Evolutionary conservation across 2,797 vertebrate genomes (phyloP).

Genomic region (Pelochelys cantorii): DNA sequence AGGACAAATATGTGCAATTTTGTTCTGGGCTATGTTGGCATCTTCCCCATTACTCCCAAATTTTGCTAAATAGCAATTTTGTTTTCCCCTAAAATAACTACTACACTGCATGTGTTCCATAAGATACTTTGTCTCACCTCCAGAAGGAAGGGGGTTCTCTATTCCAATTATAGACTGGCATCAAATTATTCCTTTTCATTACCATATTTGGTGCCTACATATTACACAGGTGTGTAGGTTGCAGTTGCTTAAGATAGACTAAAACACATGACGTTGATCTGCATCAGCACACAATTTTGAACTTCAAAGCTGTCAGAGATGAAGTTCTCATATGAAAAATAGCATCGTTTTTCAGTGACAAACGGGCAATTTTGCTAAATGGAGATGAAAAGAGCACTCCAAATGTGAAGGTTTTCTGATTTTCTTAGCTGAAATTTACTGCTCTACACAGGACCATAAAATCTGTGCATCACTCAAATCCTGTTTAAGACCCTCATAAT

Average conservation of each 20-base stretch:
- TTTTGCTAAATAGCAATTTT: neutral
- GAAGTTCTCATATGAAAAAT: neutral
- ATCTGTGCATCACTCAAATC: neutral
- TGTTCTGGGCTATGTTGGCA: neutral
- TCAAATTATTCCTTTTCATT: neutral
- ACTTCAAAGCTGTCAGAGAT: neutral
- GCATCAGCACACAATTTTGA: rapidly evolving
- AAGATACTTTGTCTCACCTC: rapidly evolving
- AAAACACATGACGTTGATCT: rapidly evolving
- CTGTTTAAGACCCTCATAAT: neutral
- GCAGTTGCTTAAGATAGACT: neutral
- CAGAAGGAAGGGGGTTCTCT: neutral
- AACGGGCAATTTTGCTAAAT: neutral
- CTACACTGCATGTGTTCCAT: neutral
- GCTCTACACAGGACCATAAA: neutral
- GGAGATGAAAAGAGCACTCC: neutral
- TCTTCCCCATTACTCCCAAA: neutral
- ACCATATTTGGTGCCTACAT: rapidly evolving
- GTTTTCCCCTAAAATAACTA: neutral
- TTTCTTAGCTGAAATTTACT: neutral
- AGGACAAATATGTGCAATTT: slow-evolving; percentile 3
- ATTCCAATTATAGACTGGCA: neutral
- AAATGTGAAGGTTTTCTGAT: rapidly evolving
- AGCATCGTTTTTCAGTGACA: rapidly evolving
- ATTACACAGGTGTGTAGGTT: neutral